Evolutionary conservation across 2,888 invertebrate genomes (phyloP), one percentile per base, ranked within the genome.

Genomic region (Cetonia aurata): DNA sequence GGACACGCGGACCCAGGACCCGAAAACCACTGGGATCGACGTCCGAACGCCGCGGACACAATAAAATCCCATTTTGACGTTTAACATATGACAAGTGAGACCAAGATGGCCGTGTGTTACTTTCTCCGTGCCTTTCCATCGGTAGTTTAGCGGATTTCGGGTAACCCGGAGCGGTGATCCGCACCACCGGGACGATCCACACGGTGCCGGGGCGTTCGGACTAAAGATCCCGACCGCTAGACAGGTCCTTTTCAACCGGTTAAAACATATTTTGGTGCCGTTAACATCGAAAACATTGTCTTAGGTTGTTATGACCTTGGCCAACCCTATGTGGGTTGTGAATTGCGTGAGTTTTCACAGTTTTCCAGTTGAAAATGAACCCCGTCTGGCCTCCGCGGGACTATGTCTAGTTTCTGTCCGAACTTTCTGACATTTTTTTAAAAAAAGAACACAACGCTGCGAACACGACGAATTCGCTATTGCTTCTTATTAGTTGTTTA

Each of bases 231-330:
- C 42, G 50, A 41, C 31, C 44, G 59, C 25, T 37, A 50, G 68
- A 50, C 62, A 46, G 69, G 62, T 17, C n/a, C 33, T 17, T 52
- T 44, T 59, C 57, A 62, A 70, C 69, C 59, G 56, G 69, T 56
- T 37, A 12, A 53, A 50, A 50, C 31, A 41, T 37, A 50, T 69
- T 67, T 71, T 59, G 37, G 33, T 55, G 56, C 19, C 69, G 62
- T 57, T 69, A 72, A 70, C 68, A 62, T 25, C 57, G 48, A 67
- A 73, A 80, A 79, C 79, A 83, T 84, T 84, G 83, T 82, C 81
- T 79, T 83, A 84, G 83, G 81, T 81, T 79, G 71, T 76, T 57
- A 67, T 72, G 72, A 84, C 84, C 84, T 84, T 84, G 84, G 83
- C 76, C 79, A 85, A 85, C 81, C 82, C 81, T 80, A 77, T 78